Percentiles rank a stretch among this genome's conserved stretches.
Conservation (phyloP, 1,140 invertebrate species). For the Cecropterus lyciades region DNA sequence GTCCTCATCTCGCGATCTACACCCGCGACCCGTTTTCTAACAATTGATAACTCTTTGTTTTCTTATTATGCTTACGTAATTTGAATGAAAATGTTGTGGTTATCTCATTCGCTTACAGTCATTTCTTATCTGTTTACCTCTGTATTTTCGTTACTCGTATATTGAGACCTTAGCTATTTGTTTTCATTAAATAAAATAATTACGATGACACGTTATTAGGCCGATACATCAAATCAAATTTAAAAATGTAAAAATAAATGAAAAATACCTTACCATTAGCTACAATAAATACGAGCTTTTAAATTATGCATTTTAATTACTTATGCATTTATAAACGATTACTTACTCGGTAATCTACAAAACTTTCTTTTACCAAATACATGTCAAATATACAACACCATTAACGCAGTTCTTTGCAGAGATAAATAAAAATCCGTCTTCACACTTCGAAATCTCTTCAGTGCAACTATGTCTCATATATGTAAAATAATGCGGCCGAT, state of each 20-base stretch:
- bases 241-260: too few species aligned
- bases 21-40: conserved; percentile 26
- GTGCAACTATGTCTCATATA: conserved; percentile 79
- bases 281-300: too few species aligned
- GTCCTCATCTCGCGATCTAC: conserved; percentile 53
- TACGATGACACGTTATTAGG: too few species aligned
- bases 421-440: conserved; percentile 32
- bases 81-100: conserved; percentile 7
- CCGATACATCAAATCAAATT: too few species aligned
- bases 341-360: too few species aligned
- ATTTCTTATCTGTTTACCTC: not conserved
- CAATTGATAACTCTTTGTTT: conserved; percentile 50
- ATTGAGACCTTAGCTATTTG: not conserved
- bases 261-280: too few species aligned
- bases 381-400: not conserved
- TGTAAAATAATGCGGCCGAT: conserved; percentile 83
- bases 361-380: too few species aligned
- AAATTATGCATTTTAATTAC: too few species aligned
- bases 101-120: too few species aligned
- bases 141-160: too few species aligned
- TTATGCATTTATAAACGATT: too few species aligned
- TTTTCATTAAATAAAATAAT: too few species aligned
- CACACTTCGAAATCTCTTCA: conserved; percentile 60
- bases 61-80: conserved; percentile 24
- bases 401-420: conserved; percentile 12